Base-by-base conservation (phyloP, 2,888 invertebrate species). In the Kryphioiulus occultus region DNA sequence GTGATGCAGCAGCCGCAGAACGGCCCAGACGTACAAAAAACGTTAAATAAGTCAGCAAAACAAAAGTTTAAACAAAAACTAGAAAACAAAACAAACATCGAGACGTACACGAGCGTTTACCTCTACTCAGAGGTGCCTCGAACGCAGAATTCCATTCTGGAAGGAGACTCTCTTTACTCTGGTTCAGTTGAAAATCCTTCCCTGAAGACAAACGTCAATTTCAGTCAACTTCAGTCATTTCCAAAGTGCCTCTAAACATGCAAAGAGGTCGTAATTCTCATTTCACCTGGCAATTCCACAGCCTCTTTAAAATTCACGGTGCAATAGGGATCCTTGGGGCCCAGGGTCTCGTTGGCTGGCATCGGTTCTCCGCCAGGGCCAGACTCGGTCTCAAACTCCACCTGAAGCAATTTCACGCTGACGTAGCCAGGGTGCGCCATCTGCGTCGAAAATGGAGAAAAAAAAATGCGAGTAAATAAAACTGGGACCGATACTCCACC, bases 101-200 rank as follows among this genome's bases (percentile, higher is more conserved):
- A 84, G 32, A 86, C 44, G 17, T 30, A 68, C 44, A 59, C 35
- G 53, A 86, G 35, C 39, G 42, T 47, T 88, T 88, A 88, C 89
- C 86, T 87, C 88, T 68, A 44, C 47, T 26, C n/a, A 88, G 84
- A 5, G 88, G 86, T 47, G 88, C 89, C n/a, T 89, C 88, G 86
- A 88, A 89, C 17, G 53, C 42, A 0, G 82, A 78, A 83, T 88
- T 88, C 88, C 89, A 88, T 26, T 88, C 86, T 68, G 85, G 88
- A 42, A 68, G 68, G n/a, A 87, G 35, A 17, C 82, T 83, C 44
- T 87, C 39, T 10, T 19, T 47, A 9, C 42, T 47, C 12, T 88
- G 85, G 22, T 68, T 84, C 83, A 88, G 35, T 17, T 39, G 39
- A 35, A 88, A 26, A 19, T 85, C 87, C 85, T 88, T 88, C 30